phyloP scores from a whole-genome alignment of 2,113 vertebrate species.

The Acrocephalus arundinaceus region DNA sequence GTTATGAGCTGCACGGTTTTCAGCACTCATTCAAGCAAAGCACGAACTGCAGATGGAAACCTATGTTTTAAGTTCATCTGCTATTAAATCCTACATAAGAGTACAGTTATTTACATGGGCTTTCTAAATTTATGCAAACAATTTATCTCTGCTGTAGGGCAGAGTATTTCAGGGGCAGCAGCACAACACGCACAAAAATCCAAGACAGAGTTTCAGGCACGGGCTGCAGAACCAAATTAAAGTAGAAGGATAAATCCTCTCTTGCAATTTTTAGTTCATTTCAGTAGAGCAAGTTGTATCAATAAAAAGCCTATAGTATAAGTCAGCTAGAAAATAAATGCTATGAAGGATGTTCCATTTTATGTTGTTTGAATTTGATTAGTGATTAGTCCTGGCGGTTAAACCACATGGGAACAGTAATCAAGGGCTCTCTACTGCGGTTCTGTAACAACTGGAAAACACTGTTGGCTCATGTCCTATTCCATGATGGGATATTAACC shows the following conservation, averaged over 20 bases:
- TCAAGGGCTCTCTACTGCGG: constrained; percentile 39
- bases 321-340: constrained; percentile 60
- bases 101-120: background rate
- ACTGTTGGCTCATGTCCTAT: constrained; percentile 54
- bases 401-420: constrained; percentile 70
- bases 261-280: constrained; percentile 44
- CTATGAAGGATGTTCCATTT: constrained; percentile 57
- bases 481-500: constrained; percentile 79
- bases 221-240: constrained; percentile 32
- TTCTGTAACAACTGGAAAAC: constrained; percentile 53
- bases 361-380: constrained; percentile 66
- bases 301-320: constrained; percentile 53
- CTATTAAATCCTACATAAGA: background rate
- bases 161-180: constrained; percentile 24
- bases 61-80: background rate
- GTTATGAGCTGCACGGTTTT: background rate
- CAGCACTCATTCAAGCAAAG: background rate
- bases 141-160: constrained; percentile 3
- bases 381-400: constrained; percentile 66
- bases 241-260: constrained; percentile 35
- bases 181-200: background rate
- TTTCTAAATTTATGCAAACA: constrained; percentile 25
- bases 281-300: constrained; percentile 28
- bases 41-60: background rate
- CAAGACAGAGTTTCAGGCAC: background rate